Conservation (phyloP, 2,113 vertebrate species). For the Coracopsis vasa region DNA sequence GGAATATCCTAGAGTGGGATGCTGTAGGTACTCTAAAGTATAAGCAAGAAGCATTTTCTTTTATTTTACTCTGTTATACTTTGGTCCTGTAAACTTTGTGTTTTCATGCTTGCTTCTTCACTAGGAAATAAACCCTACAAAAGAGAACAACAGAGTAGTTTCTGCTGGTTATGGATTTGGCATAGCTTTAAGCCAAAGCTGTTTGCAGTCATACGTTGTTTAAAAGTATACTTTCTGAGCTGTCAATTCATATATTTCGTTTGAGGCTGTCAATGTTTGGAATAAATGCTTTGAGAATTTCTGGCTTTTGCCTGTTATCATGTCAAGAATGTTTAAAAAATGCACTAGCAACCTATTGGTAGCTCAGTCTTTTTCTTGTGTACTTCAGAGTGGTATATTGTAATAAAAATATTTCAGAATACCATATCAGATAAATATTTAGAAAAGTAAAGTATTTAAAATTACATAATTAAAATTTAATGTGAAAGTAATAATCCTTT, state of each 20-base stretch:
- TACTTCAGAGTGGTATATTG: background rate
- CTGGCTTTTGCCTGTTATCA: background rate
- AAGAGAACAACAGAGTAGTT: background rate
- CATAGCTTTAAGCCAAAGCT: background rate
- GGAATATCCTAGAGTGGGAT: background rate
- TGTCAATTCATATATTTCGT: background rate
- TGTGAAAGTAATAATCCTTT: background rate
- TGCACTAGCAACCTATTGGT: background rate
- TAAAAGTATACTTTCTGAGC: background rate
- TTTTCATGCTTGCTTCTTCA: background rate
- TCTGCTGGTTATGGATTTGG: background rate
- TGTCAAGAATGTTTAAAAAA: background rate
- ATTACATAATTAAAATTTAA: conserved; percentile 2
- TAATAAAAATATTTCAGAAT: background rate
- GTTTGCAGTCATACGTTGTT: background rate
- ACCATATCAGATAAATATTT: background rate
- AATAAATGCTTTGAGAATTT: background rate
- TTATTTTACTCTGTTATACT: background rate
- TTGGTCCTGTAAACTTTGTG: background rate
- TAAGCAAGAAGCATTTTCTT: background rate
- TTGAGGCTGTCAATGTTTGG: background rate
- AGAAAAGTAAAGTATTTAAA: background rate
- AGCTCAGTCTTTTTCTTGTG: background rate
- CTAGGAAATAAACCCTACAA: background rate
- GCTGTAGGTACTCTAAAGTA: background rate